Base-by-base conservation (phyloP, 2,888 invertebrate genomes). In the Netelia virgata region DNA sequence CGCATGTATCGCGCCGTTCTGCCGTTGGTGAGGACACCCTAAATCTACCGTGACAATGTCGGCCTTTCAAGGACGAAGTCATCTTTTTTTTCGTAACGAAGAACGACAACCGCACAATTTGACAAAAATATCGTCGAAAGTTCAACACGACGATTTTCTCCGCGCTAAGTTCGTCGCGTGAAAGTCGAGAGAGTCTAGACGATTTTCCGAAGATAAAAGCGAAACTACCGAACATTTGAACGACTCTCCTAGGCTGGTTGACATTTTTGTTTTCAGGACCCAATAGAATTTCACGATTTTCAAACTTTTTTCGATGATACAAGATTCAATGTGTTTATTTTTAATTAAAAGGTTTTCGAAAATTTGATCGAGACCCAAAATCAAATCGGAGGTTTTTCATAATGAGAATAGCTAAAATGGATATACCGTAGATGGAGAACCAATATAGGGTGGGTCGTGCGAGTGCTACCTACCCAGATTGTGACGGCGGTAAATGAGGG, bases 361-460 rank as follows among this genome's bases (percentile, higher is more conserved):
- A 72, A 63, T 41, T 61, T 43, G 68, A 70, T 14, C 36, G 50
- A 61, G 47, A 43, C n/a, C 47, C 73, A 41, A 55, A 72, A 36
- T 16, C 43, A 28, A 63, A 84, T 82, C 72, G 81, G 36, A 47
- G 83, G 83, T 88, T 89, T 88, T 88, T 84, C 82, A 83, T 83
- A 82, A 86, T 88, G 81, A 84, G 85, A 90, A 92, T 91, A 92
- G 91, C 92, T 91, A 91, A 91, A 89, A 90, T 91, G 90, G 91
- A 91, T 91, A 91, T 91, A 92, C 91, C 90, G 90, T 87, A 87
- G 91, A 90, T 90, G 89, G 90, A 88, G 88, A 69, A 47, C 89
- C 91, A 91, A 92, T 92, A 92, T 91, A 91, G 88, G 89, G 90
- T 90, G 89, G 89, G 86, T 85, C 87, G 83, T 85, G 64, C 41